These are phyloP conservation scores for Aspidapion aeneum DNA, from an alignment of 2,888 invertebrate genomes.

Conservation along the genomic window DNA sequence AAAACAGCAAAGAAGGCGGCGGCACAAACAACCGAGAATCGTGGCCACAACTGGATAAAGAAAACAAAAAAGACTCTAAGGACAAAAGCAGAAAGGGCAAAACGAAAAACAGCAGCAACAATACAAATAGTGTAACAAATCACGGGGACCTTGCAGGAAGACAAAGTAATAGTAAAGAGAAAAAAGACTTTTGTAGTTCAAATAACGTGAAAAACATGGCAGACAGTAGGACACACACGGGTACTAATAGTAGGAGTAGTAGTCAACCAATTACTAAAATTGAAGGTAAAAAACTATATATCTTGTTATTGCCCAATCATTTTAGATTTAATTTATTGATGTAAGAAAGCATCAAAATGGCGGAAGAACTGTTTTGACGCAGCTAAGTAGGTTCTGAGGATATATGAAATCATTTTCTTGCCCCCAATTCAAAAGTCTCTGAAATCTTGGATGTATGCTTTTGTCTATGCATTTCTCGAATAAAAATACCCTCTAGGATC, in stretches of 20 bases:
- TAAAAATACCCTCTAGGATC: no score
- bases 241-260: conserved; percentile 21
- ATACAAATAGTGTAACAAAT: conserved; percentile 5
- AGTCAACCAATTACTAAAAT: conserved; percentile 21
- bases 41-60: conserved; percentile 42
- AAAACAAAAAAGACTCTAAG: conserved; percentile 36
- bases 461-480: no score
- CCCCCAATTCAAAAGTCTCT: no score
- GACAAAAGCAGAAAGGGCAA: conserved; percentile 42
- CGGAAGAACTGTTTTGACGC: no score
- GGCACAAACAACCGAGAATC: conserved; percentile 39
- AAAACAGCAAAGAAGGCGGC: conserved; percentile 18
- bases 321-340: no score
- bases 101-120: conserved; percentile 26
- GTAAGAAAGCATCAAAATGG: no score
- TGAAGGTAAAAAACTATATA: conserved; percentile 24
- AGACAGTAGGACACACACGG: conserved; percentile 20
- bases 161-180: conserved; percentile 23
- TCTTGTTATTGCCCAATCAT: no score
- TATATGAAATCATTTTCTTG: no score
- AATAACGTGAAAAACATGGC: conserved; percentile 10
- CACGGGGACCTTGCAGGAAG: no score
- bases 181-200: conserved; percentile 22
- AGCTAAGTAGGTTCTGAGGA: no score
- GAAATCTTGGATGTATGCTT: no score